Percentiles rank a stretch among this genome's conserved stretches.
These are phyloP conservation scores for Pimpla rufipes DNA, from an alignment of 2,888 invertebrate genomes.

Conservation along the genomic window DNA sequence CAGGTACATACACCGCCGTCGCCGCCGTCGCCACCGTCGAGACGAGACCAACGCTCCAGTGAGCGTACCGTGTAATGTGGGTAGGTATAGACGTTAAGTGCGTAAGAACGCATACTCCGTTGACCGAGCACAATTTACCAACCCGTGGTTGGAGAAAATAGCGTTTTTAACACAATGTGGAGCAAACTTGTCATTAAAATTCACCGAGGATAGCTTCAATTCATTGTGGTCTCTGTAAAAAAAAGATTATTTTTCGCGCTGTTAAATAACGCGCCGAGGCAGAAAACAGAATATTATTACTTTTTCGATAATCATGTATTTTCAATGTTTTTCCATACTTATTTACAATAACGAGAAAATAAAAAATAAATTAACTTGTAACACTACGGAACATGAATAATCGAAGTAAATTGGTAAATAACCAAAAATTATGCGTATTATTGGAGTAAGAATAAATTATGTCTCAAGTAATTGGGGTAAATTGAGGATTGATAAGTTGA, in stretches of 20 bases:
- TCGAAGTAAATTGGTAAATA: neutral
- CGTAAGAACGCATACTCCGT: constrained; percentile 39
- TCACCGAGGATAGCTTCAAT: neutral
- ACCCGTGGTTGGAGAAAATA: constrained; percentile 2
- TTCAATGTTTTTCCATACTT: neutral
- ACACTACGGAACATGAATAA: neutral
- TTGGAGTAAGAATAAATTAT: neutral
- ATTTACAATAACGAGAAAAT: neutral
- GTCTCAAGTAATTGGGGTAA: neutral
- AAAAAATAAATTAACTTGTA: neutral
- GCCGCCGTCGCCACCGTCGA: neutral
- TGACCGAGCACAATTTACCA: constrained; percentile 28
- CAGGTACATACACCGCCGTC: neutral
- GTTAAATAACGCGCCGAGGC: neutral
- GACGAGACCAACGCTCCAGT: constrained; percentile 42
- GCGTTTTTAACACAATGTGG: neutral
- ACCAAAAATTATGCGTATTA: neutral
- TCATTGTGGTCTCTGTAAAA: neutral
- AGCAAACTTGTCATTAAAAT: neutral
- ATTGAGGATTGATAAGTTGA: no score
- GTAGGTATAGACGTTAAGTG: constrained; percentile 19
- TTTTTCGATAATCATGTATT: neutral
- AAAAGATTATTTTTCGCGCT: neutral
- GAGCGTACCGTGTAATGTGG: constrained; percentile 19
- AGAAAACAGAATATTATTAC: no score